Base-by-base conservation (phyloP, 2,888 invertebrate species). In the Trimorus sp. region DNA sequence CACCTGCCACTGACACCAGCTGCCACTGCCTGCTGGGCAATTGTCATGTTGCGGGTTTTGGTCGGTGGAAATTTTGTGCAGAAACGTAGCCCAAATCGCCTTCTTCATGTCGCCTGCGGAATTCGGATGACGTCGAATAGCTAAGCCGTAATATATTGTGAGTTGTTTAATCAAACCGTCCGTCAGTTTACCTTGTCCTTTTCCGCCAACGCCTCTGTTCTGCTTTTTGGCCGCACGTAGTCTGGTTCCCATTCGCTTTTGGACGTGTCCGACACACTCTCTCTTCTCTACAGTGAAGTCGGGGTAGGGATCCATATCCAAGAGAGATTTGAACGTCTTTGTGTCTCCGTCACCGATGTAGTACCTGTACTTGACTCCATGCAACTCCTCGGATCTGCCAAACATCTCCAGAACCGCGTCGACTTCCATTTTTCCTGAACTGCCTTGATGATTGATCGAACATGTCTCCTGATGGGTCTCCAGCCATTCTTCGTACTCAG, bases 71-170 rank as follows among this genome's bases (percentile, higher is more conserved):
- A 16, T 45, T 60, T 60, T 60, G 15, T 59, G 56, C 9, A 37
- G 37, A 56, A 56, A 56, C 12, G 37, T 37, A 4, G 87, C 86
- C 87, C n/a, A n/a, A n/a, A n/a, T n/a, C n/a, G n/a, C n/a, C n/a
- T n/a, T n/a, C n/a, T n/a, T n/a, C n/a, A n/a, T 56, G 1, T 26
- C 56, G 12, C 37, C 56, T 11, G 37, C 37, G 2, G 56, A 56
- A 26, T n/a, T 37, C 6, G 56, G n/a, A 37, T 56, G 26, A 12
- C 56, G 37, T 56, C 56, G 56, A n/a, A 87, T 86, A 4, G 85
- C 86, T 26, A 85, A 65, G 5, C 83, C 84, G 54, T 83, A 87
- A 53, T 85, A 86, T 36, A 59, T 16, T 9, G 82, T 16, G 0
- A 48, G 9, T 48, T 48, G 11, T 4, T n/a, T 48, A 4, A 48